phyloP scores from a whole-genome alignment of 2,888 invertebrate genomes.

The Fabriciana adippe region DNA sequence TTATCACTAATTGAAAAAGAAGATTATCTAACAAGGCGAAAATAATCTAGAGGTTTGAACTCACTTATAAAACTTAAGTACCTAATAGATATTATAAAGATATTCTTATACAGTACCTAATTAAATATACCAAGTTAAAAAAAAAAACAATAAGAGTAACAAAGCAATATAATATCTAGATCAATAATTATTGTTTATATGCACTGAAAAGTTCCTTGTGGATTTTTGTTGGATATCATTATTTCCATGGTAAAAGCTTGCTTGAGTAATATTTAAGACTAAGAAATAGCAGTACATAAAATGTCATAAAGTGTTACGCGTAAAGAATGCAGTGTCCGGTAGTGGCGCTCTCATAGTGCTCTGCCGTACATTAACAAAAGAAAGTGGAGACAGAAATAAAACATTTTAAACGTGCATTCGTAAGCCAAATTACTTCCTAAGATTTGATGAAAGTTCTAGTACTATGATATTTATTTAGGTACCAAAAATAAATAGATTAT shows the following conservation, averaged over 20 bases:
- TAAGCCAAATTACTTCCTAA: slow-evolving; percentile 15
- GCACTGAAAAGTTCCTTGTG: too few species aligned
- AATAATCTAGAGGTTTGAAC: too few species aligned
- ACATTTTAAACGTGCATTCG: slow-evolving; percentile 11
- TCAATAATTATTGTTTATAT: too few species aligned
- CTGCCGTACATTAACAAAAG: slow-evolving; percentile 12
- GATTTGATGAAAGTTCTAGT: neutral
- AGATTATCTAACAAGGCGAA: too few species aligned
- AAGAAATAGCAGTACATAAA: slow-evolving; percentile 7
- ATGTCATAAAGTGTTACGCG: slow-evolving; percentile 15
- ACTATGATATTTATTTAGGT: neutral
- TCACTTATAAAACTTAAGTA: too few species aligned
- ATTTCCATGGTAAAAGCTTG: neutral
- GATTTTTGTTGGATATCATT: neutral
- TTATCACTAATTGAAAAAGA: too few species aligned
- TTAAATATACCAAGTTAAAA: too few species aligned
- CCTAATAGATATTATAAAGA: too few species aligned
- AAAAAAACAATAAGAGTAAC: too few species aligned
- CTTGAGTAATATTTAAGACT: neutral
- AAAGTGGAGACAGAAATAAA: slow-evolving; percentile 9
- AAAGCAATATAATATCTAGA: too few species aligned
- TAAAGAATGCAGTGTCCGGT: slow-evolving; percentile 19
- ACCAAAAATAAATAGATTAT: neutral
- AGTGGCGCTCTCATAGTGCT: slow-evolving; percentile 4
- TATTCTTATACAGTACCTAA: too few species aligned